Evolutionary conservation across 2,888 invertebrate species (phyloP).

Genomic region (Heliconius ismenius): DNA sequence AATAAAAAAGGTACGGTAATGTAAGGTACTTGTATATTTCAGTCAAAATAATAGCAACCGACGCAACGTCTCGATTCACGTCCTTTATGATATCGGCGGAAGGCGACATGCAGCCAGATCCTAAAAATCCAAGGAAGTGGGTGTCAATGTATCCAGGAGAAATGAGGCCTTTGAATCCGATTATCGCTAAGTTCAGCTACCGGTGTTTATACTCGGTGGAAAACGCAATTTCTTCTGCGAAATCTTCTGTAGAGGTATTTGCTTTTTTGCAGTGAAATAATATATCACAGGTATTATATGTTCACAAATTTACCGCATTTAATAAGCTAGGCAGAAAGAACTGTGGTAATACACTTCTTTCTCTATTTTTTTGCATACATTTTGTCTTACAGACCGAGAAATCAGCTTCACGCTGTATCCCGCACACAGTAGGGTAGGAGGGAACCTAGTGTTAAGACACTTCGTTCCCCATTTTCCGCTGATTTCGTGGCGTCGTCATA

Average conservation of each 20-base stretch:
- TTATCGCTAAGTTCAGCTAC: constrained; percentile 66
- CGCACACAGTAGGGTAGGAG: too few species aligned
- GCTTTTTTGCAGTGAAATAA: neutral
- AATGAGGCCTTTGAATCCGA: constrained; percentile 56
- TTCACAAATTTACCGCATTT: neutral
- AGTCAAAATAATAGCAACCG: constrained; percentile 67
- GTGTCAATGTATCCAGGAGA: constrained; percentile 63
- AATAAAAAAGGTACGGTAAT: too few species aligned
- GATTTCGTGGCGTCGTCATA: too few species aligned
- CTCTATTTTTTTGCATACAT: too few species aligned
- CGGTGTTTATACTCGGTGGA: constrained; percentile 71
- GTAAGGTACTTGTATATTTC: constrained; percentile 25
- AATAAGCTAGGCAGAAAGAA: too few species aligned
- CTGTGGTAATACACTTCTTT: too few species aligned
- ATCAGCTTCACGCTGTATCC: too few species aligned
- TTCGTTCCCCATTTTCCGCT: too few species aligned
- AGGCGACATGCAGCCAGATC: constrained; percentile 65
- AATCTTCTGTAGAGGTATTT: constrained; percentile 62
- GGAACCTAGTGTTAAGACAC: too few species aligned
- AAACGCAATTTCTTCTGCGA: constrained; percentile 59
- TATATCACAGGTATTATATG: too few species aligned
- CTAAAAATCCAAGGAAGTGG: constrained; percentile 62
- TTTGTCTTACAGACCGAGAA: too few species aligned
- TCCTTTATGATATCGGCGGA: constrained; percentile 74
- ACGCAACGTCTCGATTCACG: constrained; percentile 63